Evolutionary conservation across 2,888 invertebrate species (phyloP).

Genomic region (Drosophila birchii): DNA sequence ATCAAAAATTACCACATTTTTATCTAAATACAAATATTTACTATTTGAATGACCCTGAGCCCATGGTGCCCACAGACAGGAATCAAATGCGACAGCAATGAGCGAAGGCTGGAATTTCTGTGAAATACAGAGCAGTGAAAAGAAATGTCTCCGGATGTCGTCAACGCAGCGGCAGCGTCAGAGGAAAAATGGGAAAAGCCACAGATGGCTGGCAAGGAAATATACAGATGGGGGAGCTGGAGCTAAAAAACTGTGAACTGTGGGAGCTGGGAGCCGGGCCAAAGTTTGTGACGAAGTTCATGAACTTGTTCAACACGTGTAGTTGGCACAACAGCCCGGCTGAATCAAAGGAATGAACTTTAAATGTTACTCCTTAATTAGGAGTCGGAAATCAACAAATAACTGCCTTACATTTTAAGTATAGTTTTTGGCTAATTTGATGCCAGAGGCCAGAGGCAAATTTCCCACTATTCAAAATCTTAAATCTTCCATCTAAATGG

Average conservation of each 20-base stretch:
- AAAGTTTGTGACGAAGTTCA: slow-evolving; percentile 54
- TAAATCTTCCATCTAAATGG: slow-evolving; percentile 68
- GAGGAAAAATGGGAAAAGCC: slow-evolving; percentile 32
- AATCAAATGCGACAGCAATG: slow-evolving; percentile 49
- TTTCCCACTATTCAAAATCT: slow-evolving; percentile 41
- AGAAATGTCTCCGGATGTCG: slow-evolving; percentile 65
- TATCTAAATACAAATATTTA: slow-evolving; percentile 38
- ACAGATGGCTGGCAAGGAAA: slow-evolving; percentile 28
- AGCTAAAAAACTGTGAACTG: slow-evolving; percentile 13
- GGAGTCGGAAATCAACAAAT: slow-evolving; percentile 41
- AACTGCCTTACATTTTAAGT: slow-evolving; percentile 5
- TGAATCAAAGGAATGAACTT: slow-evolving; percentile 16
- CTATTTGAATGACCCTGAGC: slow-evolving; percentile 54
- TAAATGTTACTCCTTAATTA: slow-evolving; percentile 37
- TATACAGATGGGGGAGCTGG: neutral
- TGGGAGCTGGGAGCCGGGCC: neutral
- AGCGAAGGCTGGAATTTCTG: slow-evolving; percentile 58
- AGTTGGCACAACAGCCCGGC: slow-evolving; percentile 36
- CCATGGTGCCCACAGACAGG: slow-evolving; percentile 63
- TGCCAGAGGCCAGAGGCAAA: slow-evolving; percentile 13
- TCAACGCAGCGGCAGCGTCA: slow-evolving; percentile 29
- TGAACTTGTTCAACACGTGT: slow-evolving; percentile 74
- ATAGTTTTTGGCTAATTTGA: slow-evolving; percentile 27
- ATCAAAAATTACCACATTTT: neutral
- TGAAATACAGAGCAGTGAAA: slow-evolving; percentile 46